Conservation (phyloP, 2,888 invertebrate species). For the Frankliniella intonsa region DNA sequence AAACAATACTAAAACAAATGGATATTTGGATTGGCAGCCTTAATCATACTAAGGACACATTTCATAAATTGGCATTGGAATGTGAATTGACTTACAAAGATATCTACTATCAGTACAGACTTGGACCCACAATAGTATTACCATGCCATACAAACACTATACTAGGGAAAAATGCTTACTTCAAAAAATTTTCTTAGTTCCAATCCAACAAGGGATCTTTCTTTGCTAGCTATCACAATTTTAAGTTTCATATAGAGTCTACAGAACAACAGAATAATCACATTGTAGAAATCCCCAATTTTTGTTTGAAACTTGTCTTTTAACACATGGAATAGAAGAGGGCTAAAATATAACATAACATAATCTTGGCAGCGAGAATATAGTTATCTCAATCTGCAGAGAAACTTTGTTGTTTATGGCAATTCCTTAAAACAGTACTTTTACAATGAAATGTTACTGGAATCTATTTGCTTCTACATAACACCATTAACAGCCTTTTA, state of each 20-base stretch:
- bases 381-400: background rate
- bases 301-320: background rate
- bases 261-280: background rate
- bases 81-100: background rate
- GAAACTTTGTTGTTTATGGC: too few relatives aligned
- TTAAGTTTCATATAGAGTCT: too few relatives aligned
- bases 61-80: background rate
- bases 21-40: background rate
- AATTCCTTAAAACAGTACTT: too few relatives aligned
- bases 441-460: too few relatives aligned
- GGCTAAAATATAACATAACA: background rate
- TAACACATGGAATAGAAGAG: background rate
- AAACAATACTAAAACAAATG: too few relatives aligned
- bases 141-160: background rate
- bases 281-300: background rate
- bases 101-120: constrained; percentile 6
- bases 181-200: too few relatives aligned
- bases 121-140: constrained; percentile 7
- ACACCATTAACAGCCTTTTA: too few relatives aligned
- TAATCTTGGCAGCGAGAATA: constrained; percentile 10
- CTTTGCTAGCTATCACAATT: too few relatives aligned
- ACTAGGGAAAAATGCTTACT: too few relatives aligned
- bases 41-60: background rate
- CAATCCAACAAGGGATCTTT: too few relatives aligned
- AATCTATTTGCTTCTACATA: too few relatives aligned